These are phyloP conservation scores for Ptychadena robeensis DNA, from an alignment of 2,797 vertebrate species.

Conservation along the genomic window DNA sequence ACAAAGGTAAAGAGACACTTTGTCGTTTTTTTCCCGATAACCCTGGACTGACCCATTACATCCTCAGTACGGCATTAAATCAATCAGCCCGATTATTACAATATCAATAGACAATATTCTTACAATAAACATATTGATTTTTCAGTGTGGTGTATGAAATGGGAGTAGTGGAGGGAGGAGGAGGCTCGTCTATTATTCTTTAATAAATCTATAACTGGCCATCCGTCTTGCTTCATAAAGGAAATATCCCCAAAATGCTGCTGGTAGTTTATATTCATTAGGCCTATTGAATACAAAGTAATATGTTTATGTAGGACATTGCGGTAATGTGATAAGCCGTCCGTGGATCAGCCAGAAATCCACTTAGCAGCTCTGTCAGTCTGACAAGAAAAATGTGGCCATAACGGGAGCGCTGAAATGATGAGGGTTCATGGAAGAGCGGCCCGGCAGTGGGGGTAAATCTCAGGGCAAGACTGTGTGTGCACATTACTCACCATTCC, in stretches of 20 bases:
- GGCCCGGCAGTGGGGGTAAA: constrained; percentile 5
- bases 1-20: no score
- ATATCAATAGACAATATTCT: constrained; percentile 81
- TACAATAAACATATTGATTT: constrained; percentile 87
- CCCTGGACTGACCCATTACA: constrained; percentile 68
- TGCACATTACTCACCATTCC: neutral
- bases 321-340: constrained; percentile 80
- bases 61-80: constrained; percentile 70
- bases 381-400: constrained; percentile 77
- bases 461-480: neutral
- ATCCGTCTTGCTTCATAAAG: constrained; percentile 59
- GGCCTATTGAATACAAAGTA: constrained; percentile 85
- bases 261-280: constrained; percentile 93
- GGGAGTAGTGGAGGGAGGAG: constrained; percentile 50
- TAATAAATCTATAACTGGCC: constrained; percentile 79
- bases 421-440: neutral
- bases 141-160: constrained; percentile 72
- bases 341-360: constrained; percentile 79
- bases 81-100: constrained; percentile 80
- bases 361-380: constrained; percentile 76
- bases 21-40: neutral
- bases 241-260: constrained; percentile 63
- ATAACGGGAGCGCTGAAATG: constrained; percentile 70
- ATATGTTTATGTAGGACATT: constrained; percentile 82
- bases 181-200: constrained; percentile 69